These are phyloP conservation scores for Asbolus verrucosus DNA, from an alignment of 1,140 invertebrate genomes.

Conservation along the genomic window DNA sequence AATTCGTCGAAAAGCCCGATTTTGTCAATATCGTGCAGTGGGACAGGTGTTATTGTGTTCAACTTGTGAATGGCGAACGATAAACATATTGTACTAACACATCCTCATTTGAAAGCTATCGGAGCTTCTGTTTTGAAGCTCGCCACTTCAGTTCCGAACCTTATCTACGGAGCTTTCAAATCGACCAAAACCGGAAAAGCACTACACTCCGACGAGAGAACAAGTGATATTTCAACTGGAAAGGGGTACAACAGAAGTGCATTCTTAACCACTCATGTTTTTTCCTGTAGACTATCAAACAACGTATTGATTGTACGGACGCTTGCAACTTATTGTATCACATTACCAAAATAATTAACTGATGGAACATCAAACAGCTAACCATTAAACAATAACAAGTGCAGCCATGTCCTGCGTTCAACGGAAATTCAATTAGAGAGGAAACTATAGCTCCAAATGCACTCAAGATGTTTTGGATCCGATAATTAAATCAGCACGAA, in stretches of 20 bases:
- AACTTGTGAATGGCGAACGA: slow-evolving; percentile 3
- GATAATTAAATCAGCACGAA: slow-evolving; percentile 25
- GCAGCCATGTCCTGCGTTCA: too few species aligned
- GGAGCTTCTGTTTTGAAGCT: slow-evolving; percentile 24
- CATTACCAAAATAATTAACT: slow-evolving; percentile 40
- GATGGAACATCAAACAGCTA: slow-evolving; percentile 37
- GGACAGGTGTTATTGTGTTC: slow-evolving; percentile 23
- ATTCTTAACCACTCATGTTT: slow-evolving; percentile 11
- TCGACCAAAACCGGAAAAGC: slow-evolving; percentile 30
- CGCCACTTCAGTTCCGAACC: slow-evolving; percentile 11
- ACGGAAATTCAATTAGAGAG: slow-evolving; percentile 13
- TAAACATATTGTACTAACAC: slow-evolving; percentile 14
- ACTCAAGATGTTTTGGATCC: slow-evolving; percentile 23
- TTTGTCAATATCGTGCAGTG: not conserved
- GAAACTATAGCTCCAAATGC: slow-evolving; percentile 1
- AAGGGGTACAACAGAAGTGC: slow-evolving; percentile 7
- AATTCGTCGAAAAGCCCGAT: not conserved
- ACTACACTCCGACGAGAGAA: slow-evolving; percentile 4
- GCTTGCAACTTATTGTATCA: too few species aligned
- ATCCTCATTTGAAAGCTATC: slow-evolving; percentile 35
- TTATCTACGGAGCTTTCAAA: slow-evolving; percentile 27
- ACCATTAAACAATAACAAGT: slow-evolving; percentile 27
- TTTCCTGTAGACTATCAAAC: slow-evolving; percentile 19
- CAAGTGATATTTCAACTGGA: slow-evolving; percentile 17
- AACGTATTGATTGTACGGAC: slow-evolving; percentile 25